phyloP scores from a whole-genome alignment of 2,888 invertebrate species.

The Tridacna gigas region DNA sequence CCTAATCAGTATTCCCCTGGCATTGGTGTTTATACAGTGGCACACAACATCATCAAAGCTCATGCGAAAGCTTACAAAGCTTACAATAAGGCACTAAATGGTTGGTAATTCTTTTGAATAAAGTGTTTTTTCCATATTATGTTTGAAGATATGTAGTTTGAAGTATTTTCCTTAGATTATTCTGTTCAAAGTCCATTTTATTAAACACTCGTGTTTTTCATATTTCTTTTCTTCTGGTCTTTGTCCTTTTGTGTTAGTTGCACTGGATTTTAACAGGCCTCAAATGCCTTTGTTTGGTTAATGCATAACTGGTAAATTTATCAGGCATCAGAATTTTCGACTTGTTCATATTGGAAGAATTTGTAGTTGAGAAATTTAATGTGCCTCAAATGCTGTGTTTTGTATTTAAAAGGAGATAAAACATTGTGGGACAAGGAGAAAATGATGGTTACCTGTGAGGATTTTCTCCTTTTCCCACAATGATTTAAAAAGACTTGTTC shows the following conservation, averaged over 20 bases:
- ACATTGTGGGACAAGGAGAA: not conserved
- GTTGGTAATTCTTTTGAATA: not conserved
- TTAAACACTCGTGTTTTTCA: too few species aligned
- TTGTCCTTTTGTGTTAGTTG: too few species aligned
- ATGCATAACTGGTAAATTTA: too few species aligned
- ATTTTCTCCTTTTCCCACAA: not conserved
- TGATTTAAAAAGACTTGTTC: conserved; percentile 4
- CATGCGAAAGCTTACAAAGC: conserved; percentile 89
- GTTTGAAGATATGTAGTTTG: too few species aligned
- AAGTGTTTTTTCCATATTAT: too few species aligned
- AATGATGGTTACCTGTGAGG: not conserved
- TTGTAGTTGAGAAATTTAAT: not conserved
- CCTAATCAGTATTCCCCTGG: conserved; percentile 73
- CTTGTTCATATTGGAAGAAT: too few species aligned
- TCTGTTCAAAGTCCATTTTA: not conserved
- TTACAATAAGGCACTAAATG: conserved; percentile 3
- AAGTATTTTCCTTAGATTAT: not conserved
- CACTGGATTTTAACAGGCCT: too few species aligned
- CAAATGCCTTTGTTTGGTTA: too few species aligned
- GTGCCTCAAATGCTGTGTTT: too few species aligned
- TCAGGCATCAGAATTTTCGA: too few species aligned
- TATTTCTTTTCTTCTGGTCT: too few species aligned
- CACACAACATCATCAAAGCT: conserved; percentile 88
- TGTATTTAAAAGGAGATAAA: too few species aligned
- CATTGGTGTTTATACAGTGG: conserved; percentile 87